Evolutionary conservation across 2,113 vertebrate species (phyloP).

Genomic region (Sula dactylatra): DNA sequence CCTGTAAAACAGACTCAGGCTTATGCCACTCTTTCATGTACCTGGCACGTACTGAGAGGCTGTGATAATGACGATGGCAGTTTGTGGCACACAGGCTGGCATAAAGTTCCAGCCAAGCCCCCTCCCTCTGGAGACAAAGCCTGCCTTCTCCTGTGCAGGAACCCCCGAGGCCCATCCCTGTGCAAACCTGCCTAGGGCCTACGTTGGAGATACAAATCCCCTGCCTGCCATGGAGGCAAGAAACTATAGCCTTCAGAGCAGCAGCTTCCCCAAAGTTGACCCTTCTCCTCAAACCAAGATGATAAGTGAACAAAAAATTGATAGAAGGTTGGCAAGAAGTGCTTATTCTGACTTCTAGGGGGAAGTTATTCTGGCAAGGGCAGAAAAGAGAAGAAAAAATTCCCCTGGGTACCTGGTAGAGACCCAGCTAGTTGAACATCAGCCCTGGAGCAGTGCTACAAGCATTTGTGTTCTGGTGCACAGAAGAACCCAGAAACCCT

Average conservation of each 20-base stretch:
- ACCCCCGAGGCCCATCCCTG: fast-evolving
- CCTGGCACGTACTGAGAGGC: fast-evolving
- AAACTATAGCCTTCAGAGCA: not conserved
- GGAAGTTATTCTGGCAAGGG: not conserved
- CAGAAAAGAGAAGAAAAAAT: not conserved
- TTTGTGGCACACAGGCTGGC: not conserved
- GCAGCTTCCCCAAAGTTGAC: not conserved
- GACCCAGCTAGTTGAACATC: not conserved
- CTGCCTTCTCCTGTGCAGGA: not conserved
- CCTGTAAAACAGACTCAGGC: slow-evolving; percentile 32
- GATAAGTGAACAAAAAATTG: not conserved
- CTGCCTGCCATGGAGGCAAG: not conserved
- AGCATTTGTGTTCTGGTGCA: not conserved
- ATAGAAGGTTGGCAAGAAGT: not conserved
- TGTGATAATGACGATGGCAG: not conserved
- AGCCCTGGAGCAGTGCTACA: not conserved
- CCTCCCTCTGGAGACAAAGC: not conserved
- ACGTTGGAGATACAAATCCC: not conserved
- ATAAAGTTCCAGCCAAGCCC: not conserved
- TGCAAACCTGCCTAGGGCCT: not conserved
- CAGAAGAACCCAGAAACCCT: not conserved
- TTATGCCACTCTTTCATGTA: not conserved
- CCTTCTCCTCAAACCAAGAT: not conserved
- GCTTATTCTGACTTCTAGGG: not conserved
- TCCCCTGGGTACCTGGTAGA: not conserved